Conservation (phyloP, 2,888 invertebrate species). For the Cantharis flavilabris region DNA sequence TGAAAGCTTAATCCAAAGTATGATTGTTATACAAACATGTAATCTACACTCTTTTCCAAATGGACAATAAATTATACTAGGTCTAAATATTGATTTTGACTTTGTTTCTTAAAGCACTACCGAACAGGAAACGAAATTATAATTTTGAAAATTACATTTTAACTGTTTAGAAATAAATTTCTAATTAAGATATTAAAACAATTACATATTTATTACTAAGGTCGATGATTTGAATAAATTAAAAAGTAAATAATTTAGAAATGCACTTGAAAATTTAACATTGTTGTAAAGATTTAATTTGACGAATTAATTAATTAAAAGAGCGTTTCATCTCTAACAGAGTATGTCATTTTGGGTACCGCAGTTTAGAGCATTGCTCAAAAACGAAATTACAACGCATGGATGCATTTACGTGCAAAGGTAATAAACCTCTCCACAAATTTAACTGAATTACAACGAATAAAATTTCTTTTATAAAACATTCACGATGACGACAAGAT, state of each 20-base stretch:
- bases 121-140: too few species aligned
- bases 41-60: slow-evolving; percentile 30
- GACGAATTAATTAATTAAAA: background rate
- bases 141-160: too few species aligned
- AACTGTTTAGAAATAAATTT: too few species aligned
- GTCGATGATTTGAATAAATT: background rate
- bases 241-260: background rate
- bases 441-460: slow-evolving; percentile 1
- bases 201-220: background rate
- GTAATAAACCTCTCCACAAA: slow-evolving; percentile 3
- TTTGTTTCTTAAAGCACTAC: background rate
- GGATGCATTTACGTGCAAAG: slow-evolving; percentile 2
- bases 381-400: slow-evolving; percentile 16
- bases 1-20: slow-evolving; percentile 31
- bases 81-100: slow-evolving; percentile 21
- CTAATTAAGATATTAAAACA: too few species aligned
- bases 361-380: slow-evolving; percentile 1
- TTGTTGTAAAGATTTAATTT: background rate
- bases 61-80: slow-evolving; percentile 29
- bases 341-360: background rate
- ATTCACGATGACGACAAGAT: slow-evolving; percentile 34
- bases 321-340: background rate
- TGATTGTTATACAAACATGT: slow-evolving; percentile 31
- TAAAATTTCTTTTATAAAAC: slow-evolving; percentile 3
- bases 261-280: background rate